Conservation (phyloP, 2,888 invertebrate species). For the Cryptophagus acutangulus region DNA sequence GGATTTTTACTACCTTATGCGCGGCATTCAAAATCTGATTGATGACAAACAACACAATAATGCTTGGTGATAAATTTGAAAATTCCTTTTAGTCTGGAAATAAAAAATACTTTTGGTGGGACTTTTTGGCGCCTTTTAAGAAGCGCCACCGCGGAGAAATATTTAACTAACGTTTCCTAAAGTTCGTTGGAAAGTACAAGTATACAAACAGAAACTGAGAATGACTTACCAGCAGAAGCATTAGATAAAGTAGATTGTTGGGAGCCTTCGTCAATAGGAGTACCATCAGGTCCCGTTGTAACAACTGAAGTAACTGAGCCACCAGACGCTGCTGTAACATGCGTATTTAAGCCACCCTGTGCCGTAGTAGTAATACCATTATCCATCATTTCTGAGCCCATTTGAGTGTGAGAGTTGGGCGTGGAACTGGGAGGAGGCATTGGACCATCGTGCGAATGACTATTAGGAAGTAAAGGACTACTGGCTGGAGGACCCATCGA, state of each 20-base stretch:
- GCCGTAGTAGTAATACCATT: conserved; percentile 60
- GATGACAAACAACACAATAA: too few species aligned
- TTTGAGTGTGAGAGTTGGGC: conserved; percentile 46
- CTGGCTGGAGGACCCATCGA: conserved; percentile 57
- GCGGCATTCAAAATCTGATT: too few species aligned
- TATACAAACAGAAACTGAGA: too few species aligned
- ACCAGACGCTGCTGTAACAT: conserved; percentile 45
- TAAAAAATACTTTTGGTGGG: too few species aligned
- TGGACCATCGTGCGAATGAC: conserved; percentile 45
- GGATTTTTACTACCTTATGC: too few species aligned
- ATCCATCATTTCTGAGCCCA: conserved; percentile 50
- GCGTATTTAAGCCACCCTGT: conserved; percentile 47
- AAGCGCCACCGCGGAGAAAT: too few species aligned
- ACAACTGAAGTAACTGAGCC: conserved; percentile 80
- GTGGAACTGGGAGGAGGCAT: conserved; percentile 55
- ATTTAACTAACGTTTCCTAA: too few species aligned
- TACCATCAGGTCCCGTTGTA: conserved; percentile 86
- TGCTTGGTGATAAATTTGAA: too few species aligned
- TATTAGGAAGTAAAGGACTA: conserved; percentile 45
- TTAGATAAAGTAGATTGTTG: conserved; percentile 91
- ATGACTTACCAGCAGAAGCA: conserved; percentile 79
- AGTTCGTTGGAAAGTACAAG: too few species aligned
- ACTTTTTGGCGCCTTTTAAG: too few species aligned
- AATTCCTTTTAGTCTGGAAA: too few species aligned
- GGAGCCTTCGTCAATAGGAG: conserved; percentile 83